Conservation (phyloP, 37 sponge, comb jelly and placozoan genomes). For the Aplysina aerophoba region DNA sequence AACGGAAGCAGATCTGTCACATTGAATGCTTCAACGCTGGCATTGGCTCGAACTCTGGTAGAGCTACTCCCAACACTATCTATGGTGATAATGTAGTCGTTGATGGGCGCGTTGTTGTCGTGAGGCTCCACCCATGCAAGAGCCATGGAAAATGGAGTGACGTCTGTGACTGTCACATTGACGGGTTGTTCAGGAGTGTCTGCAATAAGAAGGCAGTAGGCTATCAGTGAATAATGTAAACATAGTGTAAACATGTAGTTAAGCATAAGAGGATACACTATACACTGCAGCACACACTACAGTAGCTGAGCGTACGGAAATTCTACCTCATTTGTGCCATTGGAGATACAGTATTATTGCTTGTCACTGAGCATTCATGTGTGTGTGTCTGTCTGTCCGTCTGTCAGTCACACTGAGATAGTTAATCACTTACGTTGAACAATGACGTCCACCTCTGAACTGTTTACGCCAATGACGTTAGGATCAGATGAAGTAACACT, state of each 20-base stretch:
- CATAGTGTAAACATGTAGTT: neutral
- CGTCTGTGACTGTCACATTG: conserved; percentile 27
- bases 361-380: too few species aligned
- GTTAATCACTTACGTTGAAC: conserved; percentile 51
- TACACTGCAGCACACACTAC: neutral
- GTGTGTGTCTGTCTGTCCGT: neutral
- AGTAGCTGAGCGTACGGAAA: neutral
- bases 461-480: neutral
- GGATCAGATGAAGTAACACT: conserved; percentile 2
- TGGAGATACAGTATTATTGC: too few species aligned
- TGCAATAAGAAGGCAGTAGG: neutral
- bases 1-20: conserved; percentile 32
- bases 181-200: conserved; percentile 45
- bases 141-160: conserved; percentile 29
- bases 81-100: conserved; percentile 24
- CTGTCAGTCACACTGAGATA: neutral
- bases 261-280: neutral
- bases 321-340: too few species aligned
- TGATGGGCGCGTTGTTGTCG: conserved; percentile 70
- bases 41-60: neutral
- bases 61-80: neutral
- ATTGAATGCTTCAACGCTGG: neutral
- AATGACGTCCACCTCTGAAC: conserved; percentile 16
- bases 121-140: conserved; percentile 63
- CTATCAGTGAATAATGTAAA: neutral